Conservation (phyloP, 2,113 vertebrate genomes). For the Mustela nigripes region DNA sequence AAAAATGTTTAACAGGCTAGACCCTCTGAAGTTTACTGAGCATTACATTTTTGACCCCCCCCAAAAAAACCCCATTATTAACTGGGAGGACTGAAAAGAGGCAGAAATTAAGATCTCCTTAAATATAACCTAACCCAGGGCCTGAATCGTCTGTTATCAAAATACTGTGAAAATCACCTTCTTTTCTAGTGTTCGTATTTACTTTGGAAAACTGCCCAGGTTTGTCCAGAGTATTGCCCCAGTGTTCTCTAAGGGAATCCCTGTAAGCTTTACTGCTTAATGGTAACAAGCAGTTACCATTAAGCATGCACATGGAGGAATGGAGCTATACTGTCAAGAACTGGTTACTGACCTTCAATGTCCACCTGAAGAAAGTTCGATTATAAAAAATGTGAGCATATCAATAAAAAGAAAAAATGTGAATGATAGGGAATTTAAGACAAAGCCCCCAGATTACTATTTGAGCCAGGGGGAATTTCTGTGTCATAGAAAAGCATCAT, state of each 20-base stretch:
- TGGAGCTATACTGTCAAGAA: background rate
- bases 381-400: background rate
- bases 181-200: conserved; percentile 29
- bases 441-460: background rate
- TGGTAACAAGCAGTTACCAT: background rate
- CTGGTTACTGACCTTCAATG: background rate
- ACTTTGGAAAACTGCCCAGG: background rate
- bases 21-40: background rate
- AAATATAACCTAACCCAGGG: background rate
- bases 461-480: background rate
- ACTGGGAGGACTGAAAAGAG: background rate
- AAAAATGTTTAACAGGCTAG: conserved; percentile 34
- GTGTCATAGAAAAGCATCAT: background rate
- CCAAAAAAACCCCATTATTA: background rate
- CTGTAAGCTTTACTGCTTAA: background rate
- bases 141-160: background rate
- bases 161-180: background rate
- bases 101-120: background rate
- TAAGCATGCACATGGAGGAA: background rate
- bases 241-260: conserved; percentile 26
- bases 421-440: background rate
- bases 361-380: background rate
- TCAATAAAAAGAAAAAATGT: background rate
- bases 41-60: background rate
- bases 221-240: conserved; percentile 12